A percentile compares a stretch with the other conserved stretches of the same genome.
Evolutionary conservation across 2,888 invertebrate species (phyloP).

Genomic region (Tipula vernalis): DNA sequence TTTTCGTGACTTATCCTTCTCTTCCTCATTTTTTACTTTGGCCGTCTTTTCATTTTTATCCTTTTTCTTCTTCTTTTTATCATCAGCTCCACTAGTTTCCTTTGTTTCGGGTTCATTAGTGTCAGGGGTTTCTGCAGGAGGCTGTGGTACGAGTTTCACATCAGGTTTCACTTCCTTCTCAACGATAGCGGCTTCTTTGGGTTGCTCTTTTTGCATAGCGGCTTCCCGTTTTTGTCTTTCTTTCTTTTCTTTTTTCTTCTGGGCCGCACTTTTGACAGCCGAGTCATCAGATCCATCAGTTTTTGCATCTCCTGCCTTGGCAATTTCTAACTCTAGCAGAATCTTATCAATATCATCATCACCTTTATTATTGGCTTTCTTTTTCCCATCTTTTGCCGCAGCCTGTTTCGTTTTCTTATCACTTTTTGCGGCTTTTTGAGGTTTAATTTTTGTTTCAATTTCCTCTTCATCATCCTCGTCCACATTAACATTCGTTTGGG

Average conservation of each 20-base stretch:
- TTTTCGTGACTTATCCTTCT: conserved; percentile 43
- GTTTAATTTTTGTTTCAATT: conserved; percentile 34
- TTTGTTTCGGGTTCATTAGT: conserved; percentile 17
- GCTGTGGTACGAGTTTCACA: conserved; percentile 23
- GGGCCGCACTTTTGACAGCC: conserved; percentile 62
- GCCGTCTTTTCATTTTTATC: conserved; percentile 34
- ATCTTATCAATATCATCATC: conserved; percentile 69
- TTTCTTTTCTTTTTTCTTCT: conserved; percentile 83
- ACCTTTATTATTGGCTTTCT: conserved; percentile 64
- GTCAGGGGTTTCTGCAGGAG: conserved; percentile 16
- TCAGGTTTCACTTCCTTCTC: conserved; percentile 69
- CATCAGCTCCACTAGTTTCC: conserved; percentile 52
- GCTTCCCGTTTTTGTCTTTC: conserved; percentile 64
- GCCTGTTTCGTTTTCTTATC: conserved; percentile 42
- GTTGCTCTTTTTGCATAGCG: conserved; percentile 32
- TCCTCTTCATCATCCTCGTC: conserved; percentile 26
- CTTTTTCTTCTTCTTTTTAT: conserved; percentile 36
- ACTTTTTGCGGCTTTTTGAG: conserved; percentile 31
- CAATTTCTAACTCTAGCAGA: conserved; percentile 68
- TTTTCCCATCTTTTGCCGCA: conserved; percentile 58
- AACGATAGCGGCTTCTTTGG: conserved; percentile 26
- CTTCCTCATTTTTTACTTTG: conserved; percentile 33
- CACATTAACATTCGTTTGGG: conserved; percentile 17
- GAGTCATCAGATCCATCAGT: conserved; percentile 29
- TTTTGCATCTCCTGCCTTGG: conserved; percentile 53